Conservation (phyloP, 2,797 vertebrate species). For the Pempheris klunzingeri region DNA sequence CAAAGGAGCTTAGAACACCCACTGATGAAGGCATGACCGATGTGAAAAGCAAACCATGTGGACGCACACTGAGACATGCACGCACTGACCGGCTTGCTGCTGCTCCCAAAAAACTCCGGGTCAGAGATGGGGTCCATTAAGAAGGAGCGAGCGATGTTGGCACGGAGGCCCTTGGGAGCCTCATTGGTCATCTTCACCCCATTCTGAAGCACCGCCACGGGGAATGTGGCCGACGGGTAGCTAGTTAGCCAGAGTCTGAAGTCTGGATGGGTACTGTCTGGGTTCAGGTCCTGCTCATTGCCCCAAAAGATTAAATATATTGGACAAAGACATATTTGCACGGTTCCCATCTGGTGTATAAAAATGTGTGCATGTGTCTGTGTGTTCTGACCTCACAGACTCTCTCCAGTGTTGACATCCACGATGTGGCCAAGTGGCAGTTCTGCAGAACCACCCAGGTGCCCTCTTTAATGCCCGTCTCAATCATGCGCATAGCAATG, state of each 20-base stretch:
- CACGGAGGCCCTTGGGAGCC: slow-evolving; percentile 91
- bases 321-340: not conserved
- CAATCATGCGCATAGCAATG: slow-evolving; percentile 91
- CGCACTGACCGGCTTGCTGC: slow-evolving; percentile 88
- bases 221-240: slow-evolving; percentile 93
- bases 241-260: slow-evolving; percentile 94
- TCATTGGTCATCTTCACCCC: slow-evolving; percentile 96
- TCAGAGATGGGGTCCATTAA: slow-evolving; percentile 93
- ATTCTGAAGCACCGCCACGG: slow-evolving; percentile 92
- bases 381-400: slow-evolving; percentile 89
- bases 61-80: not conserved
- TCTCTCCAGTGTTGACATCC: slow-evolving; percentile 93
- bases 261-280: slow-evolving; percentile 91
- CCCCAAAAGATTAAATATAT: slow-evolving; percentile 4
- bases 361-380: not conserved
- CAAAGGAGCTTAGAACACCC: slow-evolving; percentile 25
- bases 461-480: slow-evolving; percentile 89
- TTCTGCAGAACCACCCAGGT: slow-evolving; percentile 95
- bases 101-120: slow-evolving; percentile 89
- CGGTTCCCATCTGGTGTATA: not conserved
- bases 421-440: slow-evolving; percentile 93
- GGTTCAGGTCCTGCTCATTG: slow-evolving; percentile 87
- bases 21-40: slow-evolving; percentile 21
- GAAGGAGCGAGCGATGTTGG: slow-evolving; percentile 91
- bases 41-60: slow-evolving; percentile 5